phyloP scores from a whole-genome alignment of 2,888 invertebrate genomes.

The Deroplatys truncata region DNA sequence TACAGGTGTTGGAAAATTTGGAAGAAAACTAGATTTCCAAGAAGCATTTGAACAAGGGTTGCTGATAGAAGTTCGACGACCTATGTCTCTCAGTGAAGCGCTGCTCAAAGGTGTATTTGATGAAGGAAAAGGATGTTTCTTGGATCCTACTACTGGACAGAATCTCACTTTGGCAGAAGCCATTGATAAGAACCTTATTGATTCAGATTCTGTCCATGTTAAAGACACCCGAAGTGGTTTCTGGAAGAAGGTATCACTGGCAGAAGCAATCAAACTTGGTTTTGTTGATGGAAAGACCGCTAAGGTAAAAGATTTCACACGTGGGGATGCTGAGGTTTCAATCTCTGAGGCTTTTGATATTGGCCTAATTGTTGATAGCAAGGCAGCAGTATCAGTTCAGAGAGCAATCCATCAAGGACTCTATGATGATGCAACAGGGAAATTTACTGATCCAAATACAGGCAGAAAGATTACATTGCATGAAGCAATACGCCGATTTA shows the following conservation, averaged over 20 bases:
- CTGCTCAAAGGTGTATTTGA: slow-evolving; percentile 77
- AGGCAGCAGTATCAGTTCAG: slow-evolving; percentile 77
- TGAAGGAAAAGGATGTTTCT: slow-evolving; percentile 71
- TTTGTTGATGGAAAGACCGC: slow-evolving; percentile 59
- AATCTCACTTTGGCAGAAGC: slow-evolving; percentile 78
- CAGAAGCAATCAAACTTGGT: slow-evolving; percentile 71
- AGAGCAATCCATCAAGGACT: slow-evolving; percentile 81
- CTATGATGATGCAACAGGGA: slow-evolving; percentile 75
- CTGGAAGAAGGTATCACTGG: slow-evolving; percentile 72
- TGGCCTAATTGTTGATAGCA: slow-evolving; percentile 75
- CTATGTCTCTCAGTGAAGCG: slow-evolving; percentile 76
- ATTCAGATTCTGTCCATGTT: slow-evolving; percentile 78
- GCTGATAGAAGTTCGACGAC: slow-evolving; percentile 75
- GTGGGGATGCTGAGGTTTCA: slow-evolving; percentile 60
- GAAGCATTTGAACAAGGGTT: slow-evolving; percentile 83
- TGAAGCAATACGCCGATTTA: slow-evolving; percentile 75
- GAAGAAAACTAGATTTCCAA: slow-evolving; percentile 63
- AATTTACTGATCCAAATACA: slow-evolving; percentile 75
- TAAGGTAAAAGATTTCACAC: slow-evolving; percentile 64
- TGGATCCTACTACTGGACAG: slow-evolving; percentile 76
- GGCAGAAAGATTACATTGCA: slow-evolving; percentile 76
- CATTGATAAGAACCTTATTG: slow-evolving; percentile 73
- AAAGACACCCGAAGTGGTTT: slow-evolving; percentile 71
- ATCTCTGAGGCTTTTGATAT: slow-evolving; percentile 73
- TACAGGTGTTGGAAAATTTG: slow-evolving; percentile 55